phyloP scores from a whole-genome alignment of 2,113 vertebrate genomes.

The Nematolebias whitei region DNA sequence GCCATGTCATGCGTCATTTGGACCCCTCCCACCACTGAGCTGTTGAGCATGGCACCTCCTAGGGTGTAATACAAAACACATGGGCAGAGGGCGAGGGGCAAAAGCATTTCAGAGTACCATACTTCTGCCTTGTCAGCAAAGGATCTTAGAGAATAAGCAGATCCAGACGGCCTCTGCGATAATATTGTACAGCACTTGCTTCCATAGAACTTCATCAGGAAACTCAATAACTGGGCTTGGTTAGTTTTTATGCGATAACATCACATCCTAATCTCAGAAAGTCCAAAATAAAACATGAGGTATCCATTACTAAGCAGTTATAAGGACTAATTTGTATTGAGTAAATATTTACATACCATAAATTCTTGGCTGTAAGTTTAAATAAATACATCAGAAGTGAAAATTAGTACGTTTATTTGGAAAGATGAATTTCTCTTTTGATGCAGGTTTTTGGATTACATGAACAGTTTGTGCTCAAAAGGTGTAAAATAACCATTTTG shows the following conservation, averaged over 20 bases:
- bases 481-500: too few relatives aligned
- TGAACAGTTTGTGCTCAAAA: too few relatives aligned
- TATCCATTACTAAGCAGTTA: not conserved
- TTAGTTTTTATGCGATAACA: constrained; percentile 10
- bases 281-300: not conserved
- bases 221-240: constrained; percentile 1
- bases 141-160: constrained; percentile 67
- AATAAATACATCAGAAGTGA: not conserved
- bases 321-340: not conserved
- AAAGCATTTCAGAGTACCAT: constrained; percentile 70
- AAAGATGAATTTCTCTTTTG: too few relatives aligned
- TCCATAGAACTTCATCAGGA: constrained; percentile 11
- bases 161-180: constrained; percentile 41
- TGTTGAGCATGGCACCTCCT: constrained; percentile 78
- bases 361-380: not conserved
- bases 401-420: not conserved
- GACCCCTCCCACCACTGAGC: constrained; percentile 65
- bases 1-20: constrained; percentile 81
- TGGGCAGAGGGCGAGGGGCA: constrained; percentile 73
- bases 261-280: not conserved
- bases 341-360: not conserved
- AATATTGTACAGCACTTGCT: constrained; percentile 18
- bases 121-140: constrained; percentile 68
- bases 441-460: too few relatives aligned
- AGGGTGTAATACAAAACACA: constrained; percentile 80